Base-by-base conservation (phyloP, 2,888 invertebrate genomes). In the Lapara coniferarum region DNA sequence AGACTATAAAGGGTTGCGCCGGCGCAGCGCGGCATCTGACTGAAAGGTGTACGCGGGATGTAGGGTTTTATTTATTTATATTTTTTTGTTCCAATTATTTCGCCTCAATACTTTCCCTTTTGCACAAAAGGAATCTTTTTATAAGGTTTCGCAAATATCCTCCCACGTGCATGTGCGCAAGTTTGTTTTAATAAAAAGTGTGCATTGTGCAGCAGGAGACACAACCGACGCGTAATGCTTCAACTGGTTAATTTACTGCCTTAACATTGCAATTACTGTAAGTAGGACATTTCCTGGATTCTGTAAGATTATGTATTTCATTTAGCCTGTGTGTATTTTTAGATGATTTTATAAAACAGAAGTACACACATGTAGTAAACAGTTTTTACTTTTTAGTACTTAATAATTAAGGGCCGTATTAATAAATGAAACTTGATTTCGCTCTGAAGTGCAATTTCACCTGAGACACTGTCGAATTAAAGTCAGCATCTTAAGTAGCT, bases 111-210 rank as follows among this genome's bases (percentile, higher is more conserved):
- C 89, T 91, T 90, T 90, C 89, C 86, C 87, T 89, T 88, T 88
- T 85, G 82, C 82, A 84, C 83, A 88, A 87, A 86, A 82, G 84
- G 84, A 86, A 85, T 80, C 80, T 84, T 86, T 86, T 87, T 83
- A 80, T 81, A 87, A 81, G 90, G 91, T 83, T 91, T 90, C 87
- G 88, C 88, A 87, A 89, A 91, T 88, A 90, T 91, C 91, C 90
- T 89, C 83, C 87, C 84, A 87, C 87, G 84, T 86, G 88, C 79
- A 78, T 66, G 51, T 58, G 52, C 14, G 67, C 14, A 46, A 49
- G 49, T 46, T 67, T 67, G 56, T 49, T 57, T 56, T 67, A 53
- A 49, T 55, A 67, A 68, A 46, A 58, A 58, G 63, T 25, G 63
- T 19, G 16, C 49, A 49, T 49, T 63, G 46, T 49, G 8, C 14